phyloP scores from a whole-genome alignment of 2,888 invertebrate species.

The Melipona beecheii region DNA sequence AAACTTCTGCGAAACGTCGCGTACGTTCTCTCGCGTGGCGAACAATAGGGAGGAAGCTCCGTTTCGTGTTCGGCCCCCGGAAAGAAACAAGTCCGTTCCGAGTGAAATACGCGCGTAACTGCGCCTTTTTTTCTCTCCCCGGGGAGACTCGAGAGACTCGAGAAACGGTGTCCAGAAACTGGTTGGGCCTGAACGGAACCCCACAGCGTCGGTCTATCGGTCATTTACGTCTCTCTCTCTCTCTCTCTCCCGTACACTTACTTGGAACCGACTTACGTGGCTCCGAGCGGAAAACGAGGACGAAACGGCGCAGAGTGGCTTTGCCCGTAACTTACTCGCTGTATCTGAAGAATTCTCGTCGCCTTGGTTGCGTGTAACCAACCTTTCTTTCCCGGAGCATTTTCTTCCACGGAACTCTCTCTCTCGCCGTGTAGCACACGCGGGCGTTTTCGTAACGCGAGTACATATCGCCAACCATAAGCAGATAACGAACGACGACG shows the following conservation, averaged over 20 bases:
- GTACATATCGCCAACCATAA: slow-evolving; percentile 47
- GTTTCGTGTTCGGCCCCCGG: slow-evolving; percentile 23
- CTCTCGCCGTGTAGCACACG: neutral
- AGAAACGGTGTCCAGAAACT: slow-evolving; percentile 57
- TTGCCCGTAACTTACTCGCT: slow-evolving; percentile 14
- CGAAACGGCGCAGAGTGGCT: neutral
- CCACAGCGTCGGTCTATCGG: slow-evolving; percentile 61
- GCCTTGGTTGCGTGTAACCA: neutral
- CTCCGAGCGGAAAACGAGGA: slow-evolving; percentile 16
- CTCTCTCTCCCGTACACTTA: slow-evolving; percentile 2
- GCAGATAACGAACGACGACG: slow-evolving; percentile 57
- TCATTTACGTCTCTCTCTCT: slow-evolving; percentile 43
- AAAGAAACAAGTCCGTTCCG: slow-evolving; percentile 61
- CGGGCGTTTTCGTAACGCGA: slow-evolving; percentile 49
- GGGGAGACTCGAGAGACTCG: slow-evolving; percentile 13
- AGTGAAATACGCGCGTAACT: slow-evolving; percentile 63
- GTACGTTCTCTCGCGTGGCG: slow-evolving; percentile 52
- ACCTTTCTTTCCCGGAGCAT: neutral
- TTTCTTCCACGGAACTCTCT: slow-evolving; percentile 3
- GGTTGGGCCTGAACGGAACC: slow-evolving; percentile 54
- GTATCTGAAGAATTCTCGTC: slow-evolving; percentile 46
- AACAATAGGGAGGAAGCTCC: slow-evolving; percentile 69
- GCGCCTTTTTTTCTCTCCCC: slow-evolving; percentile 38
- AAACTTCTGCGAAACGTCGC: slow-evolving; percentile 64
- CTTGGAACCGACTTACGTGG: neutral